A percentile compares a stretch with the other conserved stretches of the same genome.
These are phyloP conservation scores for Drosophila kokeensis DNA, from an alignment of 2,888 invertebrate species.

Conservation along the genomic window DNA sequence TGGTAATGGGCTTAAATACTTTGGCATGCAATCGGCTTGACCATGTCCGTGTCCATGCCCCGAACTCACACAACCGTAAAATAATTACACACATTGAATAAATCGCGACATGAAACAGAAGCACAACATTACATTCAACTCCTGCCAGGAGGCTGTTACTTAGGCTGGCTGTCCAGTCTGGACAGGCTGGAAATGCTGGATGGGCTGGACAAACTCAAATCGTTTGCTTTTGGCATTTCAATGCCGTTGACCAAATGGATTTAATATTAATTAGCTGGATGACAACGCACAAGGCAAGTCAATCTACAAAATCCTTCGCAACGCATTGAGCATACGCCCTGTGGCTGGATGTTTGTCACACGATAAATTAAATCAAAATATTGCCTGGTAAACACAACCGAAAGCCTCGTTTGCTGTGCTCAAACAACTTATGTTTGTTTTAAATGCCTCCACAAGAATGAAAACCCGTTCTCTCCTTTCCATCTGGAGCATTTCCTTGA, in stretches of 20 bases:
- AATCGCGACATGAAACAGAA: conserved; percentile 64
- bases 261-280: conserved; percentile 73
- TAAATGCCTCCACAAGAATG: conserved; percentile 27
- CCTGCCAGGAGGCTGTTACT: neutral
- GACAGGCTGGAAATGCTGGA: neutral
- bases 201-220: conserved; percentile 19
- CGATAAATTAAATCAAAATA: conserved; percentile 56
- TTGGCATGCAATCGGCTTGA: conserved; percentile 46
- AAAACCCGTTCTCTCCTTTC: neutral
- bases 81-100: conserved; percentile 75
- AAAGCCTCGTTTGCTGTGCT: conserved; percentile 12
- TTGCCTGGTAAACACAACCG: conserved; percentile 3
- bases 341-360: conserved; percentile 19
- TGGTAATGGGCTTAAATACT: conserved; percentile 66
- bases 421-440: conserved; percentile 25
- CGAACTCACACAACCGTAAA: conserved; percentile 52
- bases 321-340: conserved; percentile 41
- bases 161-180: conserved; percentile 1
- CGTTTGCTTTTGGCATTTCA: conserved; percentile 70
- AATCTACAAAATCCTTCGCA: conserved; percentile 15
- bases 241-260: conserved; percentile 65
- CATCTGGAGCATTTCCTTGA: conserved; percentile 53
- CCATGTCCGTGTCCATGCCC: conserved; percentile 35
- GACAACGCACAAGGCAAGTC: conserved; percentile 46
- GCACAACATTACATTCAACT: conserved; percentile 16